Evolutionary conservation across 2,797 vertebrate species (phyloP), one percentile per base, ranked within the genome.

Genomic region (Epinephelus malabaricus): DNA sequence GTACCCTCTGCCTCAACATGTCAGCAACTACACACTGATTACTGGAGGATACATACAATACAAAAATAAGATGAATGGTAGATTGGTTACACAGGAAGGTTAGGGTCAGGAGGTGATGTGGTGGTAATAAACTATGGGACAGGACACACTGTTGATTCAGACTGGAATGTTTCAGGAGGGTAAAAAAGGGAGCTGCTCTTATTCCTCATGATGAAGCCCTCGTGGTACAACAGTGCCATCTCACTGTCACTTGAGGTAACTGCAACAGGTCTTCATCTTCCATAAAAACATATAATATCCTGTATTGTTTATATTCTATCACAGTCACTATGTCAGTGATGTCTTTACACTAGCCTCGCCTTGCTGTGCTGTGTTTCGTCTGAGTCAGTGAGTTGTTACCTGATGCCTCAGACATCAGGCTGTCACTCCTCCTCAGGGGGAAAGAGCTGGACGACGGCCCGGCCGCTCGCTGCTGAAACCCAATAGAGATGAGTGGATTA

Each of bases 381-480:
- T 3, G 73, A 73, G 73, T 74, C 53, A 18, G 73, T 66, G 81
- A 75, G 49, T 54, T 13, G 62, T 75, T 89, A 99, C 98, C 98
- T 95, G 98, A 97, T 77, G 93, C 95, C 86, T 97, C 96, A 55
- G 97, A 98, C 82, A 93, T 84, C 78, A 97, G 50, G 8, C 95
- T 97, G 92, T 96, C 96, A 4, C 95, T 95, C 50, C 96, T 96
- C 83, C 78, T 95, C 93, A 98, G 94, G 92, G 95, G 92, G 90
- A 96, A 95, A 46, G 94, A 75, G 73, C 87, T 91, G 58, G 92
- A 89, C 23, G 92, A 82, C 11, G 76, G 92, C 74, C 89, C 84
- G 43, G 86, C 82, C 69, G 88, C 65, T 76, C 86, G 92, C 91
- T 88, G 78, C 98, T 98, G 89, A 83, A 96, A 93, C 69, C 12